These are phyloP conservation scores for Volucella inflata DNA, from an alignment of 2,888 invertebrate species.

Conservation along the genomic window DNA sequence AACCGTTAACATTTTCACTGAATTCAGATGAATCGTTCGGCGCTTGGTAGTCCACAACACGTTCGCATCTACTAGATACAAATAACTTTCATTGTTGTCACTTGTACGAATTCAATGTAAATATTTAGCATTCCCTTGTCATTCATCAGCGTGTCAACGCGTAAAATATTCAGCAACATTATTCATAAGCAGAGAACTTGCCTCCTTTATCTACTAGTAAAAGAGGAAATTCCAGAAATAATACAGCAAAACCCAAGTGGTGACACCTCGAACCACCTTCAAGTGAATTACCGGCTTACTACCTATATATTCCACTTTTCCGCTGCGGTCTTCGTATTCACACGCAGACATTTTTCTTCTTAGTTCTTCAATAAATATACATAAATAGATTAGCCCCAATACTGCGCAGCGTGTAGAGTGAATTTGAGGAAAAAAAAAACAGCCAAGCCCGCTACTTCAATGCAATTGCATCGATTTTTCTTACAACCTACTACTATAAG, in stretches of 20 bases:
- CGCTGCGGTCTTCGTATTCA: neutral
- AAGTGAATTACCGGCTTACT: slow-evolving; percentile 43
- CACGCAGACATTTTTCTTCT: slow-evolving; percentile 35
- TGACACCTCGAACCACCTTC: neutral
- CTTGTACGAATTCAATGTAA: slow-evolving; percentile 1
- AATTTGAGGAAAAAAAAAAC: slow-evolving; percentile 54
- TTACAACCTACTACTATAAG: slow-evolving; percentile 7
- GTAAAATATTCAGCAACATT: slow-evolving; percentile 16
- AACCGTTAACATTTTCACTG: neutral
- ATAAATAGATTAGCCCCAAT: slow-evolving; percentile 70
- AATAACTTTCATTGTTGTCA: slow-evolving; percentile 22
- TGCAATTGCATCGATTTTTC: slow-evolving; percentile 68
- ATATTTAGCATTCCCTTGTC: slow-evolving; percentile 8
- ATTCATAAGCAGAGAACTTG: neutral
- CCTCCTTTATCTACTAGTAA: neutral
- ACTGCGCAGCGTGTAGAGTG: slow-evolving; percentile 34
- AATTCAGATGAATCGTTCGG: neutral
- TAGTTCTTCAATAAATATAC: slow-evolving; percentile 18
- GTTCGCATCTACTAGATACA: neutral
- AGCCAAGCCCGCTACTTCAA: slow-evolving; percentile 5
- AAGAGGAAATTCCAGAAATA: slow-evolving; percentile 40
- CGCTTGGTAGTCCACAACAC: neutral
- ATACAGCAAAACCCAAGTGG: neutral
- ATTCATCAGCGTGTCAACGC: slow-evolving; percentile 11
- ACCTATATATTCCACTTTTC: neutral